Percentiles rank a stretch among this genome's conserved stretches.
phyloP scores from a whole-genome alignment of 2,113 vertebrate genomes.

The Hippoglossus stenolepis region DNA sequence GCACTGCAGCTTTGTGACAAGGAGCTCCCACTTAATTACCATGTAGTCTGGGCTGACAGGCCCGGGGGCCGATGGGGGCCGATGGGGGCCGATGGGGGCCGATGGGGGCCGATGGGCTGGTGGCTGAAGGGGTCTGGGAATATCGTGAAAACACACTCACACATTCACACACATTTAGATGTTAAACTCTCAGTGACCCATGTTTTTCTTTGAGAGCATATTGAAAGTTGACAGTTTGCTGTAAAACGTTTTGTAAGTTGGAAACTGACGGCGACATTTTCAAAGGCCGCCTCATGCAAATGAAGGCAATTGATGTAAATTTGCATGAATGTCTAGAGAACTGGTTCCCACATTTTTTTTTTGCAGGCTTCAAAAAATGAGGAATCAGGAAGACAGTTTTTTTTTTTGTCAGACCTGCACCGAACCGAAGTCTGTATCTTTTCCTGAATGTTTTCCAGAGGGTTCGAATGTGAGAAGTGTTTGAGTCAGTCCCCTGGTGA shows the following conservation, averaged over 20 bases:
- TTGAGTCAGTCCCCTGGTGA: no score
- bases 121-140: constrained; percentile 36
- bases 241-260: background rate
- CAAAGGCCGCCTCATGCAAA: background rate
- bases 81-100: constrained; percentile 17
- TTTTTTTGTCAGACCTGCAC: no score
- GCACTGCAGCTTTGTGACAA: constrained; percentile 74
- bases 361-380: background rate
- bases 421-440: no score
- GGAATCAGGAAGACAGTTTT: no score
- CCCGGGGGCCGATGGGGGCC: constrained; percentile 29
- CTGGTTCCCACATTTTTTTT: background rate
- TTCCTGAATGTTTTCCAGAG: no score
- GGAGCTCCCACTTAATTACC: constrained; percentile 83
- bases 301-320: background rate
- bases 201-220: background rate
- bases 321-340: background rate
- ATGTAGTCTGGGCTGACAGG: constrained; percentile 73
- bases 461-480: no score
- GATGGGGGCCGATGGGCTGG: no score
- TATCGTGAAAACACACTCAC: constrained; percentile 14
- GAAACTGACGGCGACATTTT: background rate
- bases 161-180: background rate
- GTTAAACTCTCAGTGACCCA: background rate
- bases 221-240: background rate